These are phyloP conservation scores for Prionchulus punctatus DNA, from an alignment of 2,888 invertebrate species.

Conservation along the genomic window DNA sequence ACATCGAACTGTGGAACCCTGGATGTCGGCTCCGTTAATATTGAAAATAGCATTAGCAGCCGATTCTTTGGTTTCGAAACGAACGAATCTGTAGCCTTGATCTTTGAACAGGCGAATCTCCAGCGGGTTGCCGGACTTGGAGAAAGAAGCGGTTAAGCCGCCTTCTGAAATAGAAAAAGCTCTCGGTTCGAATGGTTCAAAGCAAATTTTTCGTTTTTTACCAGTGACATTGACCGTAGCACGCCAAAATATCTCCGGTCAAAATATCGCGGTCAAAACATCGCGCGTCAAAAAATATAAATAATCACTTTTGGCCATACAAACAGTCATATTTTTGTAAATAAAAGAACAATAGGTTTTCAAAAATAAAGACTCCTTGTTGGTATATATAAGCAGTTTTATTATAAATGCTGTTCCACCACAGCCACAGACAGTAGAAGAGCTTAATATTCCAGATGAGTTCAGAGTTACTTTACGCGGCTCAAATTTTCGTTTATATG, in stretches of 20 bases:
- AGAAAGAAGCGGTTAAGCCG: conserved; percentile 83
- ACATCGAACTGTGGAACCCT: conserved; percentile 87
- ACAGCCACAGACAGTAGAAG: no score
- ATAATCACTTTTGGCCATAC: no score
- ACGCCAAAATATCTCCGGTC: conserved; percentile 64
- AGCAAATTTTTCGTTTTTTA: conserved; percentile 7
- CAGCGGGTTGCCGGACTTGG: conserved; percentile 81
- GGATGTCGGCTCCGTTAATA: conserved; percentile 85
- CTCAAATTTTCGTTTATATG: no score
- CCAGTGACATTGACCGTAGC: conserved; percentile 17
- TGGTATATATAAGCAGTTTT: no score
- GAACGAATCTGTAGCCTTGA: conserved; percentile 93
- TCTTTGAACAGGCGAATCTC: conserved; percentile 96
- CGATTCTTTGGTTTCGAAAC: conserved; percentile 88
- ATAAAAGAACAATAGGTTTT: no score
- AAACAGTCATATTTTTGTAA: no score
- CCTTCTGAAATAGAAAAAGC: conserved; percentile 54
- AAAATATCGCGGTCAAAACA: no score
- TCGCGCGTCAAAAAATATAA: no score
- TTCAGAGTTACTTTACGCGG: no score
- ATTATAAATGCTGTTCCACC: no score
- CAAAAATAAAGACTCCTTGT: no score
- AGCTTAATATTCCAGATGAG: no score
- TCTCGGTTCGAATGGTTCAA: not conserved
- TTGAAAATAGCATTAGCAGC: conserved; percentile 93